Percentiles rank a stretch among this genome's conserved stretches.
Evolutionary conservation across 2,888 invertebrate species (phyloP).

Genomic region (Drosophila leonis): DNA sequence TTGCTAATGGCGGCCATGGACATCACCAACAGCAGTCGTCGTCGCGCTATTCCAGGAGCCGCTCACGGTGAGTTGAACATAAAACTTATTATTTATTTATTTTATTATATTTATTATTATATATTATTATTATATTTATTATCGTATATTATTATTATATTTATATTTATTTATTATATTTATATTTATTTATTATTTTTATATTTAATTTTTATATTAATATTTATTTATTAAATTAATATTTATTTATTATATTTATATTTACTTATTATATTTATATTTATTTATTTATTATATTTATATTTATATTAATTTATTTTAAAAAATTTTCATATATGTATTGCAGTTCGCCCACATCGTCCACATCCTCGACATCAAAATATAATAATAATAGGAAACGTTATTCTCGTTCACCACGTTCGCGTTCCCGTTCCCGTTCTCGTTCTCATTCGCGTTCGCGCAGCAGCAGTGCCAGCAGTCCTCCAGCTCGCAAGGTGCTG

Average conservation of each 20-base stretch:
- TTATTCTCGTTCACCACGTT: constrained; percentile 63
- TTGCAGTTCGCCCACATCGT: constrained; percentile 76
- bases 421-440: constrained; percentile 57
- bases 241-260: too few species aligned
- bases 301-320: neutral
- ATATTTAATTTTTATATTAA: neutral
- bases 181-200: neutral
- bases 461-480: constrained; percentile 52
- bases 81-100: neutral
- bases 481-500: constrained; percentile 63
- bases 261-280: too few species aligned
- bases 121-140: neutral
- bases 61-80: constrained; percentile 78
- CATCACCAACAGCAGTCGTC: constrained; percentile 71
- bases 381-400: constrained; percentile 73
- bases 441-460: constrained; percentile 85
- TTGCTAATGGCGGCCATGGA: constrained; percentile 58
- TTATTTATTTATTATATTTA: neutral
- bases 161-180: too few species aligned
- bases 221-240: neutral
- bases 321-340: neutral
- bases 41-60: constrained; percentile 83
- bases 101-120: neutral
- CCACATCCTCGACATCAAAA: constrained; percentile 67
- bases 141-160: too few species aligned